These are phyloP conservation scores for Procavia capensis DNA, from an alignment of 2,113 vertebrate genomes.

Conservation along the genomic window DNA sequence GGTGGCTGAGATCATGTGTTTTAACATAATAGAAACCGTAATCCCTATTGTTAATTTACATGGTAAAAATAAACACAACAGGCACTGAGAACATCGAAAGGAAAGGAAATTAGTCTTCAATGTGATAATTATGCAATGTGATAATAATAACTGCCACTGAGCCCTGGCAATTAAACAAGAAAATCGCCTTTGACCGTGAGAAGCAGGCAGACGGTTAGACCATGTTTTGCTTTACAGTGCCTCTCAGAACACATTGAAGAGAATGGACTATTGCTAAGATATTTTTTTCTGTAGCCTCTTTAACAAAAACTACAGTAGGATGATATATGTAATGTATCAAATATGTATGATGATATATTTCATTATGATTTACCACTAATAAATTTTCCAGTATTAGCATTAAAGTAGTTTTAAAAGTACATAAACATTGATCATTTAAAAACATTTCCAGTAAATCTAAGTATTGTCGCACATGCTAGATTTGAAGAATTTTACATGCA, in stretches of 20 bases:
- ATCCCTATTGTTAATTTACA: background rate
- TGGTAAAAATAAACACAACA: slow-evolving; percentile 7
- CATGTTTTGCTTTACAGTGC: background rate
- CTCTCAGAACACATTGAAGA: slow-evolving; percentile 68
- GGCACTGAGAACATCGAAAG: background rate
- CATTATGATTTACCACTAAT: background rate
- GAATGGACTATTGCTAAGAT: slow-evolving; percentile 72
- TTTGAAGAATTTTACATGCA: background rate
- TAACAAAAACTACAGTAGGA: slow-evolving; percentile 78
- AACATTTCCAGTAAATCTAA: background rate
- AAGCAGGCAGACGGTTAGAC: background rate
- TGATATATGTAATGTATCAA: background rate
- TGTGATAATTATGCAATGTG: background rate
- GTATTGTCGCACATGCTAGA: background rate
- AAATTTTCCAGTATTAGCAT: background rate
- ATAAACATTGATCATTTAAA: background rate
- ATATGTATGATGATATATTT: too few species aligned
- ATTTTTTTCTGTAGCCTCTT: background rate
- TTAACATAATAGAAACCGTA: background rate
- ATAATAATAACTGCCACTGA: too few species aligned
- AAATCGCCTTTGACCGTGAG: background rate
- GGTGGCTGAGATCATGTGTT: background rate
- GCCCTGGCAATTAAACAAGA: background rate
- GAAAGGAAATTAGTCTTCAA: background rate
- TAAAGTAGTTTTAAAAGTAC: slow-evolving; percentile 41